These are phyloP conservation scores for Drosophila jambulina DNA, from an alignment of 1,140 invertebrate genomes.

Conservation along the genomic window DNA sequence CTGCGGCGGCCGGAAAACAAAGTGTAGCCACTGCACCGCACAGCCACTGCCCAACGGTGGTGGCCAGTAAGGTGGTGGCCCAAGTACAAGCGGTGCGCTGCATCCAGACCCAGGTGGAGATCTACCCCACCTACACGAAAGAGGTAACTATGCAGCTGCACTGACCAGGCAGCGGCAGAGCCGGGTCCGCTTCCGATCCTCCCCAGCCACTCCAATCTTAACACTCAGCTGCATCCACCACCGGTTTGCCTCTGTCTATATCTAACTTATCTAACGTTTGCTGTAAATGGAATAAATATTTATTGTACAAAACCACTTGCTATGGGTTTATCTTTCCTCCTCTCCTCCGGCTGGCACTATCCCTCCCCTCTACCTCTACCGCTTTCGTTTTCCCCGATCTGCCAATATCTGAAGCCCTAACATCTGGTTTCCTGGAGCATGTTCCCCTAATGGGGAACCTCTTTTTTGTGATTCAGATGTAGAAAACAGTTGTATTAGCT, in stretches of 20 bases:
- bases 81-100: constrained; percentile 77
- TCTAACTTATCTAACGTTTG: constrained; percentile 48
- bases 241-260: constrained; percentile 23
- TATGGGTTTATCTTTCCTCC: constrained; percentile 41
- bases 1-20: constrained; percentile 25
- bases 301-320: constrained; percentile 48
- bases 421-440: constrained; percentile 15
- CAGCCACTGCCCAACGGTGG: constrained; percentile 2
- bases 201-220: constrained; percentile 39
- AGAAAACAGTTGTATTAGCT: neutral
- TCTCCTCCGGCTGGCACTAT: constrained; percentile 17
- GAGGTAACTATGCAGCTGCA: constrained; percentile 84
- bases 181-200: constrained; percentile 31
- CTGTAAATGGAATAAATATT: constrained; percentile 63
- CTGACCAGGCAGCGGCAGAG: constrained; percentile 36
- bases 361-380: neutral
- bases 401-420: neutral
- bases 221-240: constrained; percentile 27
- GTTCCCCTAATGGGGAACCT: neutral
- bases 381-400: constrained; percentile 1
- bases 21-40: neutral
- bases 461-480: no score
- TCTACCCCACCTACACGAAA: constrained; percentile 82
- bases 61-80: constrained; percentile 64
- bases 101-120: constrained; percentile 81